Evolutionary conservation across 2,888 invertebrate species (phyloP).

Genomic region (Apeira syringaria): DNA sequence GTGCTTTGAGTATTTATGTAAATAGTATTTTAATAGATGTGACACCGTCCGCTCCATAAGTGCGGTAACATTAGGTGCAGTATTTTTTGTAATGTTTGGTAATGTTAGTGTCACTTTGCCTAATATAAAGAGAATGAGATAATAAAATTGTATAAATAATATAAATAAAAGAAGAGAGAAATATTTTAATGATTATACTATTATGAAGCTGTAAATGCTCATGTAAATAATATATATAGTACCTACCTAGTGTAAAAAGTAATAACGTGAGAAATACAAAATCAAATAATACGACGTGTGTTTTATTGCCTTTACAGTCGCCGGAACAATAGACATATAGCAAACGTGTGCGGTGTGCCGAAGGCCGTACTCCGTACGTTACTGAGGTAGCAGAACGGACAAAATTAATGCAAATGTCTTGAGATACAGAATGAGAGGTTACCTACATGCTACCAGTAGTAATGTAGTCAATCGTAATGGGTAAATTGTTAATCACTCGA

Average conservation of each 20-base stretch:
- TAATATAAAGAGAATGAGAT: slow-evolving; percentile 61
- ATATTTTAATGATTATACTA: slow-evolving; percentile 79
- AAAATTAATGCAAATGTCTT: too few species aligned
- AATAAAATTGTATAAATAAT: slow-evolving; percentile 71
- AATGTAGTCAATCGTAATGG: too few species aligned
- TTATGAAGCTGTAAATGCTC: slow-evolving; percentile 79
- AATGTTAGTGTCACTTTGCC: slow-evolving; percentile 73
- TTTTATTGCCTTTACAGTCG: too few species aligned
- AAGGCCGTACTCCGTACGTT: too few species aligned
- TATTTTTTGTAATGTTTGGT: slow-evolving; percentile 41
- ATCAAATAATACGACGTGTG: slow-evolving; percentile 44
- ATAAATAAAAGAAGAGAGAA: slow-evolving; percentile 75
- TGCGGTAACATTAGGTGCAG: slow-evolving; percentile 31
- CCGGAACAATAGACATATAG: too few species aligned
- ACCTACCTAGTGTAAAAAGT: slow-evolving; percentile 69
- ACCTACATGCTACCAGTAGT: too few species aligned
- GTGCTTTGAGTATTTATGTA: slow-evolving; percentile 16
- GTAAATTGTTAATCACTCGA: too few species aligned
- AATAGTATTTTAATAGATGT: slow-evolving; percentile 16
- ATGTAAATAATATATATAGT: slow-evolving; percentile 72
- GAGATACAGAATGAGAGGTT: too few species aligned
- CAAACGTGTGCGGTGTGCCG: too few species aligned
- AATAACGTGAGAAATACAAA: slow-evolving; percentile 79
- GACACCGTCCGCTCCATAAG: slow-evolving; percentile 43
- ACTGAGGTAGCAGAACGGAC: too few species aligned